Evolutionary conservation across 2,888 invertebrate species (phyloP), one percentile per base, ranked within the genome.

Genomic region (Nebria salina): DNA sequence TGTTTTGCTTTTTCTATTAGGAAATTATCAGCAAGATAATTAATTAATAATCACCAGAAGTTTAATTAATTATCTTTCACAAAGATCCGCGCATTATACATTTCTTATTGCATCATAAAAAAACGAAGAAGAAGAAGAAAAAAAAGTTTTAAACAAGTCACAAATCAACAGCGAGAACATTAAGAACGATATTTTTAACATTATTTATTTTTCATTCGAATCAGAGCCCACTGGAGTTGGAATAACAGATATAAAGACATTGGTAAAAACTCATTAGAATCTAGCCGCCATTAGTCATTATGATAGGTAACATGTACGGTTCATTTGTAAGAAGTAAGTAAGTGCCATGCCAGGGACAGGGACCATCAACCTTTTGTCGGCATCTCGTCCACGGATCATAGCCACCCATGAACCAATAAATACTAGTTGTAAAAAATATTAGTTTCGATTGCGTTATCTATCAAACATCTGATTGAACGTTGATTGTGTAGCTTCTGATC

Each of bases 181-280:
- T 34, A 72, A 65, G 42, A 73, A 64, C 26, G 26, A 73, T 41
- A 73, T 68, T 20, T 64, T 75, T 75, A 26, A 15, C 54, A 54
- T 75, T n/a, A 64, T 75, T 64, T 26, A 34, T 34, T 70, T 11
- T 20, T 26, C 70, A 26, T 25, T 25, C 20, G 72, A 42, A 43
- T 13, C 72, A 65, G 20, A 66, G 54, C 34, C 34, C 66, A 20
- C 13, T 25, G 15, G 72, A 42, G 42, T 8, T 6, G n/a, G 76
- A 34, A 78, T 73, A 75, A 68, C 75, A 85, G 84, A 85, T 86
- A 86, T 85, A 83, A 85, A 86, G 85, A 86, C 85, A 86, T 86
- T 86, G 86, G 85, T 85, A 85, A 84, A 85, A 86, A 85, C 85
- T 85, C 85, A 86, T 86, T 86, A 86, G 84, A 83, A 83, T 83